Percentiles rank a stretch among this genome's conserved stretches.
Evolutionary conservation across 2,888 invertebrate genomes (phyloP).

Genomic region (Tineola bisselliella): DNA sequence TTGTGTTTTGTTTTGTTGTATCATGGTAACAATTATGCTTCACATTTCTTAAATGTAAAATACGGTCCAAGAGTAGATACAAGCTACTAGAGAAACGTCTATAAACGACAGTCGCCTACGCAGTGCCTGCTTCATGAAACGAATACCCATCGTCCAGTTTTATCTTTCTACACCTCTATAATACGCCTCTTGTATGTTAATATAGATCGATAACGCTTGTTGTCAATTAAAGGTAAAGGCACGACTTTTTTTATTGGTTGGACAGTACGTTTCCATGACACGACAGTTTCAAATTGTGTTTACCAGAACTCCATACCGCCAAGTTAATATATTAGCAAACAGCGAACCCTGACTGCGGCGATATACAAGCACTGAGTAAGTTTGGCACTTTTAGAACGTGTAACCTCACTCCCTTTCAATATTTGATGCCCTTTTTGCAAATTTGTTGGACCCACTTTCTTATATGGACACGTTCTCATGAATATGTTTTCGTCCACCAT

Average conservation of each 20-base stretch:
- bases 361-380: constrained; percentile 1
- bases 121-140: too few species aligned
- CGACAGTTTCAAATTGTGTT: constrained; percentile 6
- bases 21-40: too few species aligned
- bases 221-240: background rate
- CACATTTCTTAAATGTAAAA: too few species aligned
- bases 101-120: too few species aligned
- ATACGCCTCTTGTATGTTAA: too few species aligned
- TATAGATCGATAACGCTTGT: background rate
- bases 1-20: too few species aligned
- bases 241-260: background rate
- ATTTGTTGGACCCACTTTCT: background rate
- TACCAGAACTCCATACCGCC: background rate
- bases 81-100: too few species aligned
- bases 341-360: background rate
- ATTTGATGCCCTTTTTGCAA: constrained; percentile 1
- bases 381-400: constrained; percentile 3
- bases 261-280: background rate
- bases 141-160: too few species aligned
- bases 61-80: too few species aligned
- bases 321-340: constrained; percentile 1
- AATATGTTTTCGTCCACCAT: background rate
- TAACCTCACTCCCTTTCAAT: constrained; percentile 2
- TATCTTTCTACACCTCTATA: too few species aligned
- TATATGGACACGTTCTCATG: background rate